phyloP scores from a whole-genome alignment of 2,113 vertebrate genomes.

The Burhinus bistriatus region DNA sequence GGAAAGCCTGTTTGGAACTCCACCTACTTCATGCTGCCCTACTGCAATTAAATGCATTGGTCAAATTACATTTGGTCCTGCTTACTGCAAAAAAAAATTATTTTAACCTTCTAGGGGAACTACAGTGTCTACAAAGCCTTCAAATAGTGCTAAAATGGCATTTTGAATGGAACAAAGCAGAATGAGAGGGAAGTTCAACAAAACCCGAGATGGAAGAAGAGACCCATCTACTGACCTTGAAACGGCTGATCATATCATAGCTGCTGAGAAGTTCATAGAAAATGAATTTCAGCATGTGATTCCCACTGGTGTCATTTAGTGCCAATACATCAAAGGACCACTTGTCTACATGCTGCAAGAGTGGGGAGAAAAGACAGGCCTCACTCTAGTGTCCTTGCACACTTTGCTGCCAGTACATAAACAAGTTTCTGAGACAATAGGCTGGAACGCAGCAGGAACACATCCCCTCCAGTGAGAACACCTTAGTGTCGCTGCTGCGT shows the following conservation, averaged over 20 bases:
- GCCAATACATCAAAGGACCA: conserved; percentile 91
- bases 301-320: conserved; percentile 86
- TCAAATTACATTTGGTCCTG: background rate
- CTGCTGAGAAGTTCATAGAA: conserved; percentile 90
- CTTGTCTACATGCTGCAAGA: conserved; percentile 84
- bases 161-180: background rate
- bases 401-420: background rate
- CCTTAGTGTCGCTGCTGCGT: background rate
- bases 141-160: background rate
- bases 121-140: background rate
- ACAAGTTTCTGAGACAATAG: background rate
- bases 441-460: background rate
- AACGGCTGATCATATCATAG: conserved; percentile 88
- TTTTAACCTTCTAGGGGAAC: background rate
- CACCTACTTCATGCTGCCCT: background rate
- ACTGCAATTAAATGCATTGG: background rate
- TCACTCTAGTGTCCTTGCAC: background rate
- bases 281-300: conserved; percentile 90
- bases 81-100: background rate
- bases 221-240: conserved; percentile 80
- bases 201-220: background rate
- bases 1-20: background rate
- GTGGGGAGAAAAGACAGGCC: background rate
- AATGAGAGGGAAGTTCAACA: background rate
- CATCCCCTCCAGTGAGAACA: background rate